phyloP scores from a whole-genome alignment of 64 coral and sea anemone genomes.

The Actinia tenebrosa region DNA sequence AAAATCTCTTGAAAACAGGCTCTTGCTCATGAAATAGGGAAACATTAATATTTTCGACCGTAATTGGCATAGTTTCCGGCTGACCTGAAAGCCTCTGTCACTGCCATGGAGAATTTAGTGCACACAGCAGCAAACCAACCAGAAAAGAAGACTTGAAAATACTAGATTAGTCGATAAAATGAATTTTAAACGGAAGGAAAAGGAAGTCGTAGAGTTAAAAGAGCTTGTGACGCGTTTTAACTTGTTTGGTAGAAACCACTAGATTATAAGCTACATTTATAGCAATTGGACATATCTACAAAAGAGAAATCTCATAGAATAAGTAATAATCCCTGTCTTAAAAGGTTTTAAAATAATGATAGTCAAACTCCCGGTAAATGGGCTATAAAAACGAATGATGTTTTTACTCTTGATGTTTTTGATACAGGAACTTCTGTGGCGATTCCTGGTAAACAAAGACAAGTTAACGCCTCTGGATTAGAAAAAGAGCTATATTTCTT shows the following conservation, averaged over 20 bases:
- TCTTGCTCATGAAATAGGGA: background rate
- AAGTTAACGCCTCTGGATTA: background rate
- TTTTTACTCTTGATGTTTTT: background rate
- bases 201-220: background rate
- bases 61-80: background rate
- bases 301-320: background rate
- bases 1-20: no score
- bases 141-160: background rate
- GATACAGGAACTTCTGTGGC: background rate
- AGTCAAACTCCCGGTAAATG: background rate
- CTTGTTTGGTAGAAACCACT: no score
- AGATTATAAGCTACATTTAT: background rate
- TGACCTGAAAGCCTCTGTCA: background rate
- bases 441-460: background rate
- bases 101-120: background rate
- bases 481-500: background rate
- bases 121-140: background rate
- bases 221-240: background rate
- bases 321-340: background rate
- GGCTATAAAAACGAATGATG: background rate
- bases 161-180: background rate
- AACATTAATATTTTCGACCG: background rate
- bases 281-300: background rate
- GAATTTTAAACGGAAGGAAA: background rate
- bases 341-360: background rate